Percentiles rank a stretch among this genome's conserved stretches.
Conservation (phyloP, 2,888 invertebrate species). For the Lycocerus yunnanus region DNA sequence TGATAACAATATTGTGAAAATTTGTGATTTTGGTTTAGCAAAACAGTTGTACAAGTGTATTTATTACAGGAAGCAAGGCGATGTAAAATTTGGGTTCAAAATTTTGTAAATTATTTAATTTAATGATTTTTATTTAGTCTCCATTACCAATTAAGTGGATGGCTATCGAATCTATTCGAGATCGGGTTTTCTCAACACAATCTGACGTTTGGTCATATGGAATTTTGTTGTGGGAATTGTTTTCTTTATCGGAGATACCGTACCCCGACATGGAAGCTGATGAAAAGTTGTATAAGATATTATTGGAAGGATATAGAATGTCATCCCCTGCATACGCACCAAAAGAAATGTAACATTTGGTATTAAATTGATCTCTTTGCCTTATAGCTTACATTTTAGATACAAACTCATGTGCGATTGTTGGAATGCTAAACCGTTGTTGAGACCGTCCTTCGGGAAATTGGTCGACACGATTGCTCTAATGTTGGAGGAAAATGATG, state of each 20-base stretch:
- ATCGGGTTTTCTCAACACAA: constrained; percentile 89
- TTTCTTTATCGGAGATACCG: constrained; percentile 77
- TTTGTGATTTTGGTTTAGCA: constrained; percentile 94
- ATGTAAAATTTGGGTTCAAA: constrained; percentile 59
- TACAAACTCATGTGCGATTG: too few species aligned
- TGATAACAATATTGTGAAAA: constrained; percentile 90
- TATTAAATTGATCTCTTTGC: too few species aligned
- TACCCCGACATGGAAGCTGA: not conserved
- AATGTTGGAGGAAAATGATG: too few species aligned
- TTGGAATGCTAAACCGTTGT: too few species aligned
- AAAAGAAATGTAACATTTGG: not conserved
- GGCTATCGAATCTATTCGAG: constrained; percentile 90
- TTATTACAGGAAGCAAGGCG: constrained; percentile 88
- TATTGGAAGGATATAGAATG: not conserved
- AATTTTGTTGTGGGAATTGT: constrained; percentile 88
- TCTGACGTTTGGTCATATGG: constrained; percentile 96
- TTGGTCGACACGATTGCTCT: too few species aligned
- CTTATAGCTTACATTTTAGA: too few species aligned
- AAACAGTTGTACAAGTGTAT: constrained; percentile 87
- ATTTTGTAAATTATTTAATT: not conserved
- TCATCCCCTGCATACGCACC: not conserved
- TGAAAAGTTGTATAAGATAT: not conserved
- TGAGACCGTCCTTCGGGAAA: too few species aligned
- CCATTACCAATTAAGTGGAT: constrained; percentile 95
- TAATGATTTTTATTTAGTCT: constrained; percentile 59